Evolutionary conservation across 2,797 vertebrate genomes (phyloP), one percentile per base, ranked within the genome.

Genomic region (Percopsis omiscomaycus): DNA sequence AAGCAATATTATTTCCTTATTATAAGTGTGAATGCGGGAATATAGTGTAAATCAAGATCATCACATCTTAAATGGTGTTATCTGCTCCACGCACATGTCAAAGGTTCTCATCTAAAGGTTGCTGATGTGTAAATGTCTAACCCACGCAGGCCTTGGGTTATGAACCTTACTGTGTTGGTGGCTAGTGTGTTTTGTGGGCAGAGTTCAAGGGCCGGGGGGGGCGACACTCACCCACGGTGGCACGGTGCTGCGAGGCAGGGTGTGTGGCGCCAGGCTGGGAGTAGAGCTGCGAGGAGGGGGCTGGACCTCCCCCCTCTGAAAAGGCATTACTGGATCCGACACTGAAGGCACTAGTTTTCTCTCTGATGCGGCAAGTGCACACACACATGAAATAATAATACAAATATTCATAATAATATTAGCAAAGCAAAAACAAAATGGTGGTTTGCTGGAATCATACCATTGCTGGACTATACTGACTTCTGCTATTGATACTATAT

Each of bases 301-400:
- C 78, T 92, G 93, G 83, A 88, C 87, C 79, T 94, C 93, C n/a
- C 82, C 51, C 75, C 88, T 84, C 14, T 85, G 79, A 68, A 94
- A 96, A 96, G 96, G 95, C 95, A 95, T 94, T 72, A 91, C 82
- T 75, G 83, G 77, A 84, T 94, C 91, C 73, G 89, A 93, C 91
- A 92, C 16, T 37, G 94, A 98, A 96, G 96, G 95, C 95, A 97
- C 95, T 84, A 88, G 89, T 94, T 95, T 96, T 87, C 95, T 95
- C 85, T 98, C 97, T 98, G 82, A 54, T 4, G 51, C 1, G 3
- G 14, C 1, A 30, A 0, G 53, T 3, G 48, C 54, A 63, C 14
- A 70, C 61, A 71, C 52, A 66, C 6, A 64, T 28, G 48, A 61
- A 4, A 22, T 50, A 28, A 51, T 28, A 50, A 27, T 3, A 37